A percentile compares a stretch with the other conserved stretches of the same genome.
phyloP scores from a whole-genome alignment of 1,140 invertebrate genomes.

The Oscheius sp. region DNA sequence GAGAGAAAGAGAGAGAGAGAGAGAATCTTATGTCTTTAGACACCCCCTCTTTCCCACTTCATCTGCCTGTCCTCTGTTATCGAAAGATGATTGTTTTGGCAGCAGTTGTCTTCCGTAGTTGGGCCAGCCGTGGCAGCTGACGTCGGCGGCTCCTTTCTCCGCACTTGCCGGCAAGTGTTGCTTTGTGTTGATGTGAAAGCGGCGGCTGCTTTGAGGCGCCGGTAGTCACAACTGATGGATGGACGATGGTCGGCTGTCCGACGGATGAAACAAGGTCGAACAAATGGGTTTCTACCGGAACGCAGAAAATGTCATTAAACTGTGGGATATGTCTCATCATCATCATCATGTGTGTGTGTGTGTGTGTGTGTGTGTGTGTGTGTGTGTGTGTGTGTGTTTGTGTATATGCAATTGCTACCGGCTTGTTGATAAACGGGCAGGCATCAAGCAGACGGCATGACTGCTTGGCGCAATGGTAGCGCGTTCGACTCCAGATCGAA shows the following conservation, averaged over 20 bases:
- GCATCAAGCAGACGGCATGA: too few relatives aligned
- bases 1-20: too few relatives aligned
- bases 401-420: too few relatives aligned
- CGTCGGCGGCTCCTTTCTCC: not conserved
- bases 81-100: not conserved
- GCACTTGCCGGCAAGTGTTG: slow-evolving; percentile 12
- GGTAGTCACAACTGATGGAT: not conserved
- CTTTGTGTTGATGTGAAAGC: slow-evolving; percentile 1
- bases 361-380: too few relatives aligned
- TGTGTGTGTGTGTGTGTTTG: too few relatives aligned
- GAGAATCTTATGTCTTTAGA: too few relatives aligned
- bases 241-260: not conserved
- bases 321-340: too few relatives aligned
- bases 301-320: too few relatives aligned
- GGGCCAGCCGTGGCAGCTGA: not conserved
- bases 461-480: slow-evolving; percentile 37
- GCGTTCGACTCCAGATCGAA: slow-evolving; percentile 40
- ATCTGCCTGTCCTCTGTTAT: not conserved
- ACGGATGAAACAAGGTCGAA: too few relatives aligned
- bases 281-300: too few relatives aligned
- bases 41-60: not conserved
- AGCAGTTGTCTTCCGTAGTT: not conserved
- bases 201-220: not conserved
- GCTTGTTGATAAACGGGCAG: too few relatives aligned
- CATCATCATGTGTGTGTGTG: too few relatives aligned